Conservation (phyloP, 2,888 invertebrate species). For the Xestobium rufovillosum region DNA sequence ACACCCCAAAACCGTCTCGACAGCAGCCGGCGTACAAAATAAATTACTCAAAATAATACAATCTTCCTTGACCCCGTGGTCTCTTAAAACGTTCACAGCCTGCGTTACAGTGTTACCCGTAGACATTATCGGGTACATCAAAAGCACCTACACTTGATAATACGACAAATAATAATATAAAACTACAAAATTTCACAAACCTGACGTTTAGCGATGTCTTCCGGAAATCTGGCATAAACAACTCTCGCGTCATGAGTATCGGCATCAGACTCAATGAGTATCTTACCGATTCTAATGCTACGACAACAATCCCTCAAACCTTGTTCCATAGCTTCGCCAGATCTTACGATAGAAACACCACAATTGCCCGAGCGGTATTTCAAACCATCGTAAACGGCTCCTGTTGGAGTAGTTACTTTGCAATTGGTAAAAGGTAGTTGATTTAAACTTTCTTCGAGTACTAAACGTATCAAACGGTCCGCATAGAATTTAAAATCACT, state of each 20-base stretch:
- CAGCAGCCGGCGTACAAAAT: slow-evolving; percentile 91
- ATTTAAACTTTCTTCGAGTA: slow-evolving; percentile 97
- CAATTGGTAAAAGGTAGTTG: slow-evolving; percentile 90
- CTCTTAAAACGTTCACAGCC: slow-evolving; percentile 89
- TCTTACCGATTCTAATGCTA: slow-evolving; percentile 97
- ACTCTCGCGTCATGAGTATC: slow-evolving; percentile 96
- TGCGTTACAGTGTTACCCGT: slow-evolving; percentile 93
- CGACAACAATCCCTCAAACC: slow-evolving; percentile 94
- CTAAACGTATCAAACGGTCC: slow-evolving; percentile 91
- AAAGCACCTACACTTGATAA: slow-evolving; percentile 53
- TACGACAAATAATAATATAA: slow-evolving; percentile 4
- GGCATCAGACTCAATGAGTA: slow-evolving; percentile 91
- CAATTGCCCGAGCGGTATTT: slow-evolving; percentile 97
- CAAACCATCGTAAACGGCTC: slow-evolving; percentile 82
- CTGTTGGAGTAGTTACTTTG: slow-evolving; percentile 88
- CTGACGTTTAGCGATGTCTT: slow-evolving; percentile 81
- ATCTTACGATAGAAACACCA: slow-evolving; percentile 93
- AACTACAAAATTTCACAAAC: slow-evolving; percentile 26
- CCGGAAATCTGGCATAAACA: slow-evolving; percentile 95
- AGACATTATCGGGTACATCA: slow-evolving; percentile 99
- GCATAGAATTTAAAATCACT: slow-evolving; percentile 99
- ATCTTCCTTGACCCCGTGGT: slow-evolving; percentile 88
- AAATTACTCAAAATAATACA: slow-evolving; percentile 95
- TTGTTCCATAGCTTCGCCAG: slow-evolving; percentile 53
- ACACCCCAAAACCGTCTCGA: slow-evolving; percentile 71